Evolutionary conservation across 2,113 vertebrate species (phyloP), one percentile per base, ranked within the genome.

Genomic region (Meles meles): DNA sequence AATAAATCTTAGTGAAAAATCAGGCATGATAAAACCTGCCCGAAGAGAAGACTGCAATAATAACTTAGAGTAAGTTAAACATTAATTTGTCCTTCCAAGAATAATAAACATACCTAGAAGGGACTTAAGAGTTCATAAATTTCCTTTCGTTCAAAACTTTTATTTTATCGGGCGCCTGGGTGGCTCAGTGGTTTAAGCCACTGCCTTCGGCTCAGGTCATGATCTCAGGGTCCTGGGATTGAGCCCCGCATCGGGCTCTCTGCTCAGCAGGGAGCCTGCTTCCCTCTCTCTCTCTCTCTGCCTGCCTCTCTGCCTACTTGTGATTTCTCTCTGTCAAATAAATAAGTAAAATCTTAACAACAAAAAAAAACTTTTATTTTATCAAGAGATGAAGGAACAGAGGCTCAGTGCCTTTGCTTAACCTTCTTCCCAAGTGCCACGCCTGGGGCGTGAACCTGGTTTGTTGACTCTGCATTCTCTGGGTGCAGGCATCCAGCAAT

Each of bases 1-100:
- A 31, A 55, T 59, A 88, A 91, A 57, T 55, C 82, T 93, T 76
- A 67, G 71, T 91, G 29, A 81, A 95, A 69, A 95, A 71, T 82
- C 44, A 61, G 21, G 31, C 34, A 74, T 39, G 79, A 69, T 59
- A 91, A 95, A 96, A 79, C 31, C 34, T 80, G 84, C 39, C 47
- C 59, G 15, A 93, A 39, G 44, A 72, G 12, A 81, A 79, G 29
- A 81, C 47, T 86, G 7, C 20, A 94, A 72, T 82, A 84, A 79
- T 89, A 61, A 76, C 47, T 79, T 93, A 88, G 82, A 79, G 88
- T 79, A 90, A 27, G 59, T 57, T 74, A 81, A 52, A 74, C 37
- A 80, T 74, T 71, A 83, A 63, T 83, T 77, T 74, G 59, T 71
- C n/a, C 42, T 90, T 74, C 83, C 69, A 67, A 88, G 67, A 88